Evolutionary conservation across 2,888 invertebrate genomes (phyloP), one percentile per base, ranked within the genome.

Genomic region (Ferdinandea cuprea): DNA sequence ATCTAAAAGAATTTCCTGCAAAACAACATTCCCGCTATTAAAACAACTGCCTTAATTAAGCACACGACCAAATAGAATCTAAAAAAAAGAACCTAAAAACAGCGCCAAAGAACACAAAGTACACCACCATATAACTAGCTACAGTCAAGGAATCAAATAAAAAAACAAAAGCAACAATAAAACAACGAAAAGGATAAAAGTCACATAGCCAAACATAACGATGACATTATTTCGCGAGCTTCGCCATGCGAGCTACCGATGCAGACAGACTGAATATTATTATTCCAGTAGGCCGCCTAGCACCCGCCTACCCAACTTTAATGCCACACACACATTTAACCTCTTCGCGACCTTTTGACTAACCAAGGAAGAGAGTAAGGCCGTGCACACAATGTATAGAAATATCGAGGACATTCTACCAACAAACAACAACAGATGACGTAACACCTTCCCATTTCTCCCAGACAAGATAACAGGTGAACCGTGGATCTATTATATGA

Each of bases 381-480:
- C 61, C 50, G 35, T n/a, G n/a, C 68, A 25, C 11, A 63, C 35
- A 30, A 30, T 42, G 59, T 13, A 44, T 21, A 17, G 44, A 40
- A 30, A 56, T 11, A 58, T 68, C 17, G 44, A 44, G 59, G 44
- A 44, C 32, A 59, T 72, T 50, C 61, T 30, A 37, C 42, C 32
- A 44, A n/a, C n/a, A n/a, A n/a, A n/a, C n/a, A n/a, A n/a, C 8
- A 54, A 54, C 15, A 28, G 25, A 63, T 59, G 74, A 58, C 50
- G 68, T 50, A 68, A 69, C 52, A 40, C 37, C 13, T 21, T 28
- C n/a, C 32, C 15, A 44, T n/a, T n/a, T n/a, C 50, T n/a, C 37
- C 58, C 25, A 28, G 44, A 37, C 54, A 52, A 35, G 52, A 76
- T 76, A 76, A 76, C 76, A 76, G 76, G 76, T 76, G 76, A 11